Percentiles rank a stretch among this genome's conserved stretches.
Evolutionary conservation across 2,888 invertebrate genomes (phyloP).

Genomic region (Mallateleia sp.): DNA sequence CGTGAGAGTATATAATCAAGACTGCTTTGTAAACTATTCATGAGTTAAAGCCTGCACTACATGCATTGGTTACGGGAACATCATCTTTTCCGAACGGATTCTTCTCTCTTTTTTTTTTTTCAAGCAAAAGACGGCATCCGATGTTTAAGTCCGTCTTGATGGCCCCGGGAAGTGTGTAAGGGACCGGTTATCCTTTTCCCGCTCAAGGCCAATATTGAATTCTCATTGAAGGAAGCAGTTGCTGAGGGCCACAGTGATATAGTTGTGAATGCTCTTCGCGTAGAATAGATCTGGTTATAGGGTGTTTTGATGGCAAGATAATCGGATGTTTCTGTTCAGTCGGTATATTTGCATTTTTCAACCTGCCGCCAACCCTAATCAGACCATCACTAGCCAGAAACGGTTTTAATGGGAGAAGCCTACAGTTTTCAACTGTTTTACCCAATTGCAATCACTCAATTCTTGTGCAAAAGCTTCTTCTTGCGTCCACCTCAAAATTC

Average conservation of each 20-base stretch:
- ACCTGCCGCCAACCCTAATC: conserved; percentile 68
- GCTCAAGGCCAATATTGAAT: conserved; percentile 9
- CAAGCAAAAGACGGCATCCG: too few relatives aligned
- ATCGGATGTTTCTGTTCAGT: conserved; percentile 59
- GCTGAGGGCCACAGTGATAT: not conserved
- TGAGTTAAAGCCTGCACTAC: too few relatives aligned
- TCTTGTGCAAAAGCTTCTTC: not conserved
- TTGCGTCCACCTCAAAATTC: not conserved
- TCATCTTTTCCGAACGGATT: too few relatives aligned
- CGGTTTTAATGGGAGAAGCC: conserved; percentile 45
- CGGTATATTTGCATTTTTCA: conserved; percentile 51
- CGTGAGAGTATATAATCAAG: too few relatives aligned
- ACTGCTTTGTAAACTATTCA: too few relatives aligned
- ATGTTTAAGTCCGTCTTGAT: too few relatives aligned
- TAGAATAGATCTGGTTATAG: conserved; percentile 60
- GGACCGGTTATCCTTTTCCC: too few relatives aligned
- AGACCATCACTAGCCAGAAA: conserved; percentile 61
- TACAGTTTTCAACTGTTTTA: not conserved
- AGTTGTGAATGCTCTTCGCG: conserved; percentile 16
- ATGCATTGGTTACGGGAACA: too few relatives aligned
- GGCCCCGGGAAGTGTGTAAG: too few relatives aligned
- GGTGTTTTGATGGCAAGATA: conserved; percentile 46
- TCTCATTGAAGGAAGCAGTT: not conserved
- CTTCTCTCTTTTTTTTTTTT: too few relatives aligned
- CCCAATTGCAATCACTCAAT: not conserved